These are phyloP conservation scores for Trissolcus brochymenae DNA, from an alignment of 2,888 invertebrate genomes.

Conservation along the genomic window DNA sequence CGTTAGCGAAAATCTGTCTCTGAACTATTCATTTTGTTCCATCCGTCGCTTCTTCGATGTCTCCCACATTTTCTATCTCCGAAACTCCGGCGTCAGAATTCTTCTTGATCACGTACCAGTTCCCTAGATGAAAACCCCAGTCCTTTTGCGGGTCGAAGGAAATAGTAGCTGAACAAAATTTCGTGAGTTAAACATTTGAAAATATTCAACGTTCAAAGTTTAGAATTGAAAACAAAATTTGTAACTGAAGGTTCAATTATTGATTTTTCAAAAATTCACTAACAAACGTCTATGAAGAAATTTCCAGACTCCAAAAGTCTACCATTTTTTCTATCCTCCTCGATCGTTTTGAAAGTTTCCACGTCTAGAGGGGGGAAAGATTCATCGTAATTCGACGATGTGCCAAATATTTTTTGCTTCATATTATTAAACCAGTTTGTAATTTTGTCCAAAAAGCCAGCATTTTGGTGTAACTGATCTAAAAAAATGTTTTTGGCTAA, in stretches of 20 bases:
- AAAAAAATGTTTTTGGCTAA: background rate
- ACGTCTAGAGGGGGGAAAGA: background rate
- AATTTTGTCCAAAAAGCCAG: background rate
- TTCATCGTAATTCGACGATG: background rate
- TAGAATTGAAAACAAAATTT: constrained; percentile 2
- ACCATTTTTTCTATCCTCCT: constrained; percentile 8
- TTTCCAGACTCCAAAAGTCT: constrained; percentile 19
- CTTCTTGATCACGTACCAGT: constrained; percentile 30
- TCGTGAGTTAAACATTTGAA: too few species aligned
- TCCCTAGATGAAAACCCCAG: constrained; percentile 27
- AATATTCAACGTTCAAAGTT: background rate
- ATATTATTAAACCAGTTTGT: background rate
- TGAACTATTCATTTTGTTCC: constrained; percentile 4
- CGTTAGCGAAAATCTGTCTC: too few species aligned
- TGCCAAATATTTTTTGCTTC: background rate
- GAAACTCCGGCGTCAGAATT: background rate
- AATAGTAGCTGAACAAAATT: constrained; percentile 6
- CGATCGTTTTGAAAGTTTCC: constrained; percentile 5
- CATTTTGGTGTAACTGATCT: background rate
- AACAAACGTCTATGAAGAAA: constrained; percentile 18
- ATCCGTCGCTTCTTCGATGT: background rate
- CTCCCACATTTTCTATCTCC: background rate
- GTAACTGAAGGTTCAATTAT: background rate
- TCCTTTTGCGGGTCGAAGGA: constrained; percentile 16
- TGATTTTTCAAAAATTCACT: constrained; percentile 8